Conservation (phyloP, 2,797 vertebrate genomes). For the Podargus strigoides region DNA sequence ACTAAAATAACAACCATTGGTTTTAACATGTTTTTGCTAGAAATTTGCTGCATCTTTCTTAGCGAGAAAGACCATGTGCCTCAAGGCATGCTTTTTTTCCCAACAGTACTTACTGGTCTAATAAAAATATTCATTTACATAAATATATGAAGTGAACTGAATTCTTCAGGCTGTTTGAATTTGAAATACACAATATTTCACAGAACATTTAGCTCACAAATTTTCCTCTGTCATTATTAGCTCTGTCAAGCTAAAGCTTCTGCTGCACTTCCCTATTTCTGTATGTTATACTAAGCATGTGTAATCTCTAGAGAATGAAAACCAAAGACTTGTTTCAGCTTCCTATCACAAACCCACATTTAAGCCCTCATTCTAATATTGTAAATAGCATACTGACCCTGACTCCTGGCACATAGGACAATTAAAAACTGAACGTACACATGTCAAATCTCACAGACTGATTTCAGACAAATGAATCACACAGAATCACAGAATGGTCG, state of each 20-base stretch:
- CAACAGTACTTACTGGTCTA: neutral
- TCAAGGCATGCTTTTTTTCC: neutral
- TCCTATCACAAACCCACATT: neutral
- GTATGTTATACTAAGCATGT: rapidly evolving
- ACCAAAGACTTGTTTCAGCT: neutral
- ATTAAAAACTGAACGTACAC: neutral
- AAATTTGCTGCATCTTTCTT: neutral
- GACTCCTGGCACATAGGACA: neutral
- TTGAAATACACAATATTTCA: neutral
- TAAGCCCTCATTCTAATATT: neutral
- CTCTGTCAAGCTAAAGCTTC: neutral
- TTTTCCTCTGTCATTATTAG: neutral
- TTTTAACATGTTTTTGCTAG: neutral
- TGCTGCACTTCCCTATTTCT: neutral
- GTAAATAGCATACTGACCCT: neutral
- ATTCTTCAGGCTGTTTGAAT: neutral
- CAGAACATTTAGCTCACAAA: neutral
- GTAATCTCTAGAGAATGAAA: neutral
- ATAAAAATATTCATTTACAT: neutral
- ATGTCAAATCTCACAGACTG: neutral
- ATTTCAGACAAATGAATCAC: neutral
- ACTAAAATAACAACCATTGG: neutral
- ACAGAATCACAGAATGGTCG: too few relatives aligned
- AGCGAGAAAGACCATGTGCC: neutral
- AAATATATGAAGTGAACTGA: neutral